phyloP scores from a whole-genome alignment of 2,797 vertebrate species.

The Tarsius wallacei region DNA sequence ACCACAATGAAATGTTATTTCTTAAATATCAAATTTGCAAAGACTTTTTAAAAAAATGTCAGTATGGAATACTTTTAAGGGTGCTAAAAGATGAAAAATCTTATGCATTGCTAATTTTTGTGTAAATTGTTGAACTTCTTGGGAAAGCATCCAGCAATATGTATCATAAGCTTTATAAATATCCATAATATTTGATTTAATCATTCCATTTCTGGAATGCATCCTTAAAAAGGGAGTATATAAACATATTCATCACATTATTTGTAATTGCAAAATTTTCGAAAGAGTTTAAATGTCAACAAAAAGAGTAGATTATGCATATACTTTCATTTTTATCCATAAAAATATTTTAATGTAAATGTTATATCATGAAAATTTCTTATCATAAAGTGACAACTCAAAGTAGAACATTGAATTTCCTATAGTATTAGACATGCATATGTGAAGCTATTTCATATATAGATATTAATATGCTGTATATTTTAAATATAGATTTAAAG shows the following conservation, averaged over 20 bases:
- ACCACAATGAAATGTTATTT: slow-evolving; percentile 43
- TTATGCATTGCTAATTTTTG: slow-evolving; percentile 76
- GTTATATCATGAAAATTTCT: slow-evolving; percentile 51
- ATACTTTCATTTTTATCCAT: slow-evolving; percentile 72
- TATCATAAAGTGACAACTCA: slow-evolving; percentile 61
- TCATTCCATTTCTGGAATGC: slow-evolving; percentile 62
- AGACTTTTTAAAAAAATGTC: slow-evolving; percentile 8
- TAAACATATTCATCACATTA: slow-evolving; percentile 78
- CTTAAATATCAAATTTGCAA: slow-evolving; percentile 70
- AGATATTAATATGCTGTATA: neutral
- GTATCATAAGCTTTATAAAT: slow-evolving; percentile 75
- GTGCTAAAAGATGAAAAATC: slow-evolving; percentile 51
- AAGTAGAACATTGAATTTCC: neutral
- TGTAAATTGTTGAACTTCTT: slow-evolving; percentile 62
- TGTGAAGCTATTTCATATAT: neutral
- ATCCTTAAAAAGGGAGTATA: slow-evolving; percentile 58
- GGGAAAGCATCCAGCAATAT: slow-evolving; percentile 25
- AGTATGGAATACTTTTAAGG: slow-evolving; percentile 62
- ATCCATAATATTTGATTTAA: slow-evolving; percentile 70
- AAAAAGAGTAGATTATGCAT: slow-evolving; percentile 76
- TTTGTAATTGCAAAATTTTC: slow-evolving; percentile 76
- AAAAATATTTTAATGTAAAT: slow-evolving; percentile 69
- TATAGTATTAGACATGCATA: neutral
- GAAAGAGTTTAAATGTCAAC: slow-evolving; percentile 81
- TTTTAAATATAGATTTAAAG: neutral